Evolutionary conservation across 2,113 vertebrate genomes (phyloP).

Genomic region (Proterorhinus semilunaris): DNA sequence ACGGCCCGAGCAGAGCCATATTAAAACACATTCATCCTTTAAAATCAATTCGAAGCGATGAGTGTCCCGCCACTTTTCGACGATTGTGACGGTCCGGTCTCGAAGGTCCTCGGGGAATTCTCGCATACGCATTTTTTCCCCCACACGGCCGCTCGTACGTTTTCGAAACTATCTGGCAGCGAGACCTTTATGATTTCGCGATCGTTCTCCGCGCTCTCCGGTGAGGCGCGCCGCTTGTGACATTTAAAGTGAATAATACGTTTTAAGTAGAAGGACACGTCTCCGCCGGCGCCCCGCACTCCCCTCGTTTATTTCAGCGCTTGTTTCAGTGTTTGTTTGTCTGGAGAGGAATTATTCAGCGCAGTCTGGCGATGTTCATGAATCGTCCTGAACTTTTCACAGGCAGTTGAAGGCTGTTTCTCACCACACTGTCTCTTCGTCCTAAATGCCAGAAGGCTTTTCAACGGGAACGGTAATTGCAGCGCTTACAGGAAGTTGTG

Average conservation of each 20-base stretch:
- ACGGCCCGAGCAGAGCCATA: neutral
- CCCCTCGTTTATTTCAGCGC: neutral
- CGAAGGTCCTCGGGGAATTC: neutral
- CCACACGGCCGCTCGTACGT: neutral
- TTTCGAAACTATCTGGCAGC: neutral
- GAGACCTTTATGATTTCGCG: neutral
- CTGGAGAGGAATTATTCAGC: neutral
- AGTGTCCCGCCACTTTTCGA: neutral
- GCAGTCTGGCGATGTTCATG: neutral
- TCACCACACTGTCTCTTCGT: neutral
- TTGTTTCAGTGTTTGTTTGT: neutral
- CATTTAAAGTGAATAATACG: slow-evolving; percentile 5
- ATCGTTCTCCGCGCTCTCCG: neutral
- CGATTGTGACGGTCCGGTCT: neutral
- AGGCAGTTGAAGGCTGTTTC: neutral
- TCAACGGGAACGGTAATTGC: neutral
- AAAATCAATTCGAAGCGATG: neutral
- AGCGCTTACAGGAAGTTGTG: neutral
- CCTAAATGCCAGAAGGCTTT: slow-evolving; percentile 1
- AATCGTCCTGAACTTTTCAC: neutral
- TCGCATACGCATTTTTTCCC: neutral
- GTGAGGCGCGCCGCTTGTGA: neutral
- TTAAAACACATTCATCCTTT: neutral
- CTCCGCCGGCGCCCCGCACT: neutral
- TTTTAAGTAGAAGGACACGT: neutral